Conservation (phyloP, 35 echinoderm and acorn worm species). For the Ophiothrix spiculata region DNA sequence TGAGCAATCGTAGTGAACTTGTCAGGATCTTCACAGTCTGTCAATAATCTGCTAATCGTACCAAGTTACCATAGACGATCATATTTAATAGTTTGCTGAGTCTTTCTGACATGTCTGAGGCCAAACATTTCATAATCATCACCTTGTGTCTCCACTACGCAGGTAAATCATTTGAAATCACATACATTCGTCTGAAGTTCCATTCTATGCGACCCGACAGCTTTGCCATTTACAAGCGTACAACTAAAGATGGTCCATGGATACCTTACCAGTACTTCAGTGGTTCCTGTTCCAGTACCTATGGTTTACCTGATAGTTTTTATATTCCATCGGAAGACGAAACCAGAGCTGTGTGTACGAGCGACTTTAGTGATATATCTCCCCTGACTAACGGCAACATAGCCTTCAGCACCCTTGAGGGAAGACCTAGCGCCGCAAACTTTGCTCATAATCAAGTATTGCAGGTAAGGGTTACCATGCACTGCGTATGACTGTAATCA, state of each 20-base stretch:
- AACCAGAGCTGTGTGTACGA: slow-evolving; percentile 75
- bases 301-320: slow-evolving; percentile 25
- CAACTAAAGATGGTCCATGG: slow-evolving; percentile 75
- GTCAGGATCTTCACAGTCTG: no score
- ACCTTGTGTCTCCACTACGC: no score
- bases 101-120: no score
- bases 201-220: slow-evolving; percentile 86
- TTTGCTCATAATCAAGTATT: slow-evolving; percentile 92
- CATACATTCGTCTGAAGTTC: slow-evolving; percentile 94
- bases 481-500: no score
- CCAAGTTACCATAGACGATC: no score
- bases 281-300: slow-evolving; percentile 68
- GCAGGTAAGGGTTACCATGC: slow-evolving; percentile 88
- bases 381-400: slow-evolving; percentile 92
- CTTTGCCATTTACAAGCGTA: slow-evolving; percentile 95
- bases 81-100: no score
- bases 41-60: no score
- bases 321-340: slow-evolving; percentile 58
- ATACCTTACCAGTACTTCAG: slow-evolving; percentile 97
- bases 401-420: slow-evolving; percentile 92
- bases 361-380: slow-evolving; percentile 92
- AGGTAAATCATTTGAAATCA: slow-evolving; percentile 99
- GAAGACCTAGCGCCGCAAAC: slow-evolving; percentile 68
- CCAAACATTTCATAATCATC: no score
- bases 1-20: no score